A percentile compares a stretch with the other conserved stretches of the same genome.
Conservation (phyloP, 1,140 invertebrate genomes). For the Leptinotarsa texana region DNA sequence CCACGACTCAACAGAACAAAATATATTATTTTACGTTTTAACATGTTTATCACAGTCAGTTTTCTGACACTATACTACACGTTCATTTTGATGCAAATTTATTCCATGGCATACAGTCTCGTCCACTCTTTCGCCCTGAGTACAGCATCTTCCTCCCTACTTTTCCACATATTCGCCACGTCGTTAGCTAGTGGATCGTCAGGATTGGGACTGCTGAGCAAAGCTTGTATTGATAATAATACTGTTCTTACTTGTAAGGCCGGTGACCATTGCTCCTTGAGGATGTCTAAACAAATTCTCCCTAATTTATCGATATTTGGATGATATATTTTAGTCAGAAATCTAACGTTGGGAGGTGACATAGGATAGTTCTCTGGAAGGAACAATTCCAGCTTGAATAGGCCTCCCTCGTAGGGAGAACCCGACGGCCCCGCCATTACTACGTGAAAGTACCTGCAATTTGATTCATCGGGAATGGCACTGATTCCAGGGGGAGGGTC, state of each 20-base stretch:
- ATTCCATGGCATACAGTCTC: slow-evolving; percentile 64
- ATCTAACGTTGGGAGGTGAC: slow-evolving; percentile 76
- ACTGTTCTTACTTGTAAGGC: slow-evolving; percentile 80
- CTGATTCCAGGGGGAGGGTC: slow-evolving; percentile 74
- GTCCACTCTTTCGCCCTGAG: slow-evolving; percentile 78
- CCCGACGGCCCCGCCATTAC: slow-evolving; percentile 67
- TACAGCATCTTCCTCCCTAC: slow-evolving; percentile 74
- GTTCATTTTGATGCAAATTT: slow-evolving; percentile 13
- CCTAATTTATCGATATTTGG: slow-evolving; percentile 83
- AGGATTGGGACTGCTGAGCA: slow-evolving; percentile 75
- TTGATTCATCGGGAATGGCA: slow-evolving; percentile 74
- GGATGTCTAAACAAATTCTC: slow-evolving; percentile 78
- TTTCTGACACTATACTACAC: slow-evolving; percentile 23
- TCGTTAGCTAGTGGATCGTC: slow-evolving; percentile 76
- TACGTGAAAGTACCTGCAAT: slow-evolving; percentile 79
- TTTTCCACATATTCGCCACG: slow-evolving; percentile 74
- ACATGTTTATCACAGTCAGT: slow-evolving; percentile 40
- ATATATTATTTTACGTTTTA: slow-evolving; percentile 25
- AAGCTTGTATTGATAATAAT: slow-evolving; percentile 76
- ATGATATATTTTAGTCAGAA: slow-evolving; percentile 82
- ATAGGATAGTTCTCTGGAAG: slow-evolving; percentile 81
- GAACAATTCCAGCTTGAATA: slow-evolving; percentile 80
- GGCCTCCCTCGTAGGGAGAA: slow-evolving; percentile 75
- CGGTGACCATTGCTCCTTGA: slow-evolving; percentile 85
- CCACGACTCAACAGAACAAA: slow-evolving; percentile 7